Evolutionary conservation across 2,113 vertebrate genomes (phyloP).

Genomic region (Leucosticte australis): DNA sequence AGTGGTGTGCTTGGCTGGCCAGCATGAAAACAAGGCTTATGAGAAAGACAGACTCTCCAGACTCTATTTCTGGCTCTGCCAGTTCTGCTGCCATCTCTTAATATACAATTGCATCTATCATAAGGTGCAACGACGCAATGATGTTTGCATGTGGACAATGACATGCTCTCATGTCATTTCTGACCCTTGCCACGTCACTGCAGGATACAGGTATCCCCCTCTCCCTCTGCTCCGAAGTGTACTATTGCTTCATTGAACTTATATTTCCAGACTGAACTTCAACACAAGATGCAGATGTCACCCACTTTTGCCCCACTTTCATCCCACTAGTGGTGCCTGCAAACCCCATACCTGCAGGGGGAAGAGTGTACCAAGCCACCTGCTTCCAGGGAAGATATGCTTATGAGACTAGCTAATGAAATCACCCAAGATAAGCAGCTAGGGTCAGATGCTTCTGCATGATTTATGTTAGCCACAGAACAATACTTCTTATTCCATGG

Average conservation of each 20-base stretch:
- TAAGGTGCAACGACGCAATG: background rate
- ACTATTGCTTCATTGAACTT: background rate
- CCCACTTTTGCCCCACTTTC: background rate
- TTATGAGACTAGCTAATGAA: background rate
- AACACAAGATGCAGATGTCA: background rate
- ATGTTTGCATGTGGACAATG: background rate
- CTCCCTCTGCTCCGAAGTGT: accelerated
- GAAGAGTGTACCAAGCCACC: background rate
- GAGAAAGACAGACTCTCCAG: background rate
- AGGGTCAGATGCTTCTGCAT: background rate
- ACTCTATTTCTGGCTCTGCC: background rate
- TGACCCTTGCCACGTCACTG: background rate
- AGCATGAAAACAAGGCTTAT: background rate
- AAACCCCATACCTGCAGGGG: background rate
- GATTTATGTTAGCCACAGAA: background rate
- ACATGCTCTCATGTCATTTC: background rate
- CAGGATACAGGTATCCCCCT: accelerated
- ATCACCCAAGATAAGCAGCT: background rate
- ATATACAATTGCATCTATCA: background rate
- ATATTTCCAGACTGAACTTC: background rate
- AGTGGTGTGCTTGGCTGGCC: background rate
- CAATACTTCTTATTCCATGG: background rate
- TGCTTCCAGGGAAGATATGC: background rate
- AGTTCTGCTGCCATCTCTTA: background rate
- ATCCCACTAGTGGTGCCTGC: accelerated